Percentiles rank a stretch among this genome's conserved stretches.
These are phyloP conservation scores for Allobates femoralis DNA, from an alignment of 2,797 vertebrate species.

Conservation along the genomic window DNA sequence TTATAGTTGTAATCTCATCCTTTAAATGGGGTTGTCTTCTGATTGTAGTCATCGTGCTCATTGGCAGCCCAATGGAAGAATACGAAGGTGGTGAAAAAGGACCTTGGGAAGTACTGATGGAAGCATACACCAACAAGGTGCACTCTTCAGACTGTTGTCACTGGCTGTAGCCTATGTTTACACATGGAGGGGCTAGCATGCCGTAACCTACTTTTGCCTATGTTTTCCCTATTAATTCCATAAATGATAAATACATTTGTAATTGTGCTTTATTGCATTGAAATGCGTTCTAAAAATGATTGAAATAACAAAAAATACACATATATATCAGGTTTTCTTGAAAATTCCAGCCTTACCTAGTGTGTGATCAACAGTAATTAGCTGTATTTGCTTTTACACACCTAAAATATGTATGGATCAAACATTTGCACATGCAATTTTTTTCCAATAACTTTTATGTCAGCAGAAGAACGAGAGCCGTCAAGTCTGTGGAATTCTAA, in stretches of 20 bases:
- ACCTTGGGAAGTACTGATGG: no score
- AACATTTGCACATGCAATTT: not conserved
- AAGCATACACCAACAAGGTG: not conserved
- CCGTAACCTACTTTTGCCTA: no score
- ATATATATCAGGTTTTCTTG: not conserved
- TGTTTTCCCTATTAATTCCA: not conserved
- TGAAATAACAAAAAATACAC: not conserved
- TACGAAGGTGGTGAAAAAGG: not conserved
- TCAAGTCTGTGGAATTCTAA: not conserved
- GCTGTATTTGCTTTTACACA: conserved; percentile 14
- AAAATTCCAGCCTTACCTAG: not conserved
- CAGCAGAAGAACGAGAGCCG: not conserved
- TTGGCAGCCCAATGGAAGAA: not conserved
- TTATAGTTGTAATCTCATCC: no score
- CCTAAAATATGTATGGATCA: not conserved
- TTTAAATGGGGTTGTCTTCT: no score
- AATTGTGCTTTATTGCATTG: not conserved
- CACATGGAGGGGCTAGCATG: not conserved
- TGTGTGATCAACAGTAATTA: not conserved
- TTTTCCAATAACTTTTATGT: not conserved
- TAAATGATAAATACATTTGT: not conserved
- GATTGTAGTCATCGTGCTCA: not conserved
- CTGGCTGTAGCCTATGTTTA: not conserved
- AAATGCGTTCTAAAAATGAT: not conserved
- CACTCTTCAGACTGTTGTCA: not conserved